Percentiles rank a stretch among this genome's conserved stretches.
These are phyloP conservation scores for Macrosteles quadrilineatus DNA, from an alignment of 1,140 invertebrate genomes.

Conservation along the genomic window DNA sequence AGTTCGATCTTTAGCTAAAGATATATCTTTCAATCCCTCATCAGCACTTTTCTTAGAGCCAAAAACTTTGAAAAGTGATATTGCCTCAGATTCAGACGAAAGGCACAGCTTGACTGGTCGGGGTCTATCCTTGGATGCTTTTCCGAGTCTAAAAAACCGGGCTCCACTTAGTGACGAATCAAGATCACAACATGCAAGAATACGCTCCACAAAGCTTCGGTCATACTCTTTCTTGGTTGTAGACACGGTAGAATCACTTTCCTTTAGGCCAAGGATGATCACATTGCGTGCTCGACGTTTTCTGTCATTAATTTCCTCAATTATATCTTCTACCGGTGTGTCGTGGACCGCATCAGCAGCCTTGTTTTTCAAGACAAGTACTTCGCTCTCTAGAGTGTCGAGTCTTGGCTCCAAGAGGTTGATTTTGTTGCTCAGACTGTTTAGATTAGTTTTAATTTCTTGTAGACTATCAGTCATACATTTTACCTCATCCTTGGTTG, in stretches of 20 bases:
- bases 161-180: background rate
- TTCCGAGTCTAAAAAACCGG: background rate
- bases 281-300: background rate
- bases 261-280: background rate
- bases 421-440: background rate
- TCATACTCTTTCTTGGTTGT: background rate
- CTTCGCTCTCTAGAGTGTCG: background rate
- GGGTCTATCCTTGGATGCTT: conserved; percentile 2
- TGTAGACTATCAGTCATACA: background rate
- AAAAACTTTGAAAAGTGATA: background rate
- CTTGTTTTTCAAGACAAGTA: background rate
- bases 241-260: background rate
- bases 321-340: background rate
- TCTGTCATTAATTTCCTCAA: conserved; percentile 5
- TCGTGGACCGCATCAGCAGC: background rate
- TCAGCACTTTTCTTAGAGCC: background rate
- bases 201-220: background rate
- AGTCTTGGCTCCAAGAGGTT: conserved; percentile 1
- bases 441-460: background rate
- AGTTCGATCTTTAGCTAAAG: background rate
- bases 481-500: conserved; percentile 4
- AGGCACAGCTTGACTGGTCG: background rate
- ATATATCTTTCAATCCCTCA: background rate
- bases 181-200: background rate
- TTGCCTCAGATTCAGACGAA: background rate